Conservation (phyloP, 2,888 invertebrate species). For the Drosophila cognata region DNA sequence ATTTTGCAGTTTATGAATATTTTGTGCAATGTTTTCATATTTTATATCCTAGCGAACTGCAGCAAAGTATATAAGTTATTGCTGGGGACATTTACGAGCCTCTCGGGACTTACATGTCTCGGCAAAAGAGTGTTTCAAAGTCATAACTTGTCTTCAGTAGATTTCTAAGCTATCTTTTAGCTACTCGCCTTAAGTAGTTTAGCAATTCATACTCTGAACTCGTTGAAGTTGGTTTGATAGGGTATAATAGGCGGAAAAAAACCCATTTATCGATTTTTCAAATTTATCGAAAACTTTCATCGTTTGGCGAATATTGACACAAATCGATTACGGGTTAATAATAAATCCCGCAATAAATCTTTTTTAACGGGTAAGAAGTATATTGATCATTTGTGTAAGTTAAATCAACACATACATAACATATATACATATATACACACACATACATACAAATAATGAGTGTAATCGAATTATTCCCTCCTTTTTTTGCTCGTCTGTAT, state of each 20-base stretch:
- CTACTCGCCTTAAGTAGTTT: constrained; percentile 31
- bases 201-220: neutral
- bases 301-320: too few species aligned
- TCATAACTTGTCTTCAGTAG: neutral
- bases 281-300: too few species aligned
- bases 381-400: too few species aligned
- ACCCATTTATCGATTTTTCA: too few species aligned
- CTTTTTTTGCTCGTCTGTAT: neutral
- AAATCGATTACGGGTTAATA: too few species aligned
- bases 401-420: too few species aligned
- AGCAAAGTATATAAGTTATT: neutral
- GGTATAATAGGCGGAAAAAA: too few species aligned
- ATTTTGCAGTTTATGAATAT: neutral
- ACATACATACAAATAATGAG: neutral
- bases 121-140: neutral
- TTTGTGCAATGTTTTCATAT: too few species aligned
- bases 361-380: too few species aligned
- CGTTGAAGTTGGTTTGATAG: rapidly evolving
- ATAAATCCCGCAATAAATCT: too few species aligned
- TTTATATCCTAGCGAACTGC: too few species aligned
- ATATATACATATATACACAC: too few species aligned
- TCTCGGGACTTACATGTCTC: neutral
- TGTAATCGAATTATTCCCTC: neutral
- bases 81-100: neutral
- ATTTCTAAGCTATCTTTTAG: neutral